Evolutionary conservation across 2,888 invertebrate species (phyloP), one percentile per base, ranked within the genome.

Genomic region (Parnassius mnemosyne): DNA sequence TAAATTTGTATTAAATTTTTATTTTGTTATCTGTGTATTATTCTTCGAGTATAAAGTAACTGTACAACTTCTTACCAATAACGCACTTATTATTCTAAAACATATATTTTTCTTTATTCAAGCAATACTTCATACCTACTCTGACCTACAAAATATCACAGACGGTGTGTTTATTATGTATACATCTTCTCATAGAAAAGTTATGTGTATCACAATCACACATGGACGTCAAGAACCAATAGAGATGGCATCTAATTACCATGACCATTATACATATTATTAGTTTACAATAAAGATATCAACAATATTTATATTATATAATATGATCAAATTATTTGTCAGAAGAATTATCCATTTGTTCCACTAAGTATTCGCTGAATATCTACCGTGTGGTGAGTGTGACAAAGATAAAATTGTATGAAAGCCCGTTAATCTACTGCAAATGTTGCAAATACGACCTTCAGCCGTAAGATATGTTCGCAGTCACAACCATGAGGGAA

Each of bases 131-230:
- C 87, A 87, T 84, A 84, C 81, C 89, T 87, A 87, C 81, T 87
- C 80, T 85, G 89, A 83, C 84, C 90, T 90, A 91, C 89, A 90
- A 91, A 90, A 91, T 91, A 91, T 91, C 91, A 91, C 91, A 91
- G 91, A 90, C 90, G 84, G 88, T 87, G 86, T 90, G 84, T 90
- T 90, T 89, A 89, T 89, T 89, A 90, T 91, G 91, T 90, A 90
- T 90, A 90, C 89, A 89, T 91, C 84, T 87, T 89, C 89, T 91
- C 88, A 85, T 90, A 91, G 89, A 90, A 89, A 89, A 89, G 83
- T 88, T 86, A 84, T 86, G 88, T 88, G 90, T 90, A 89, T 87
- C 80, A 89, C 90, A 90, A 89, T 87, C 80, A 89, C 90, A 90
- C 89, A 85, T 90, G 91, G 90, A 91, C 91, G 91, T 87, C 83